These are phyloP conservation scores for Pteropus rufus DNA, from an alignment of 2,797 vertebrate genomes.

Conservation along the genomic window DNA sequence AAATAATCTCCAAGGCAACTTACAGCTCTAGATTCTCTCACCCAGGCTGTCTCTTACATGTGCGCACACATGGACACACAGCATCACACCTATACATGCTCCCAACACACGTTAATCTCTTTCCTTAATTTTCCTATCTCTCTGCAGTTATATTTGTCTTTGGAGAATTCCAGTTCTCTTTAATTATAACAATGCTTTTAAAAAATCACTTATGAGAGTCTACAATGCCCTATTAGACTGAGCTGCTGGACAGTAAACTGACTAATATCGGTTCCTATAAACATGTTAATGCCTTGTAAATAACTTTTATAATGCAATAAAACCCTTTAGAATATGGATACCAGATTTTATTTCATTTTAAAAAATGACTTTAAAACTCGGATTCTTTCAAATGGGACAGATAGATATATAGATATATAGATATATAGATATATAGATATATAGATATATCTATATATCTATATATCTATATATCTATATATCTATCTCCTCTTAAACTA, in stretches of 20 bases:
- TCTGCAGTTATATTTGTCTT: conserved; percentile 62
- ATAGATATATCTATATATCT: too few relatives aligned
- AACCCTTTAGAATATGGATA: conserved; percentile 49
- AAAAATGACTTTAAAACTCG: conserved; percentile 44
- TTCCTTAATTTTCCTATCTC: conserved; percentile 52
- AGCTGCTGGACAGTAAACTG: conserved; percentile 57
- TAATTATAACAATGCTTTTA: conserved; percentile 31
- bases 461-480: too few relatives aligned
- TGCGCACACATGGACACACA: neutral
- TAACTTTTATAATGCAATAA: conserved; percentile 42
- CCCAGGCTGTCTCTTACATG: neutral
- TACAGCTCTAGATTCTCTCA: conserved; percentile 33
- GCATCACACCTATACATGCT: neutral
- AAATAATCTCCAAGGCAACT: conserved; percentile 69
- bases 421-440: too few relatives aligned
- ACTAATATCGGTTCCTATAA: conserved; percentile 36
- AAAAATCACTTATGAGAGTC: conserved; percentile 56
- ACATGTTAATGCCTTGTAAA: conserved; percentile 58
- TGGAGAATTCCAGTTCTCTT: conserved; percentile 72
- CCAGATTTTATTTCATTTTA: neutral
- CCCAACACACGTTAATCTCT: neutral
- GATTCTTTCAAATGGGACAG: neutral
- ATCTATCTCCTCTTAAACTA: conserved; percentile 35
- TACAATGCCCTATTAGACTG: conserved; percentile 16
- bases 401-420: neutral